Conservation (phyloP, 2,113 vertebrate species). For the Anser brachyrhynchus region DNA sequence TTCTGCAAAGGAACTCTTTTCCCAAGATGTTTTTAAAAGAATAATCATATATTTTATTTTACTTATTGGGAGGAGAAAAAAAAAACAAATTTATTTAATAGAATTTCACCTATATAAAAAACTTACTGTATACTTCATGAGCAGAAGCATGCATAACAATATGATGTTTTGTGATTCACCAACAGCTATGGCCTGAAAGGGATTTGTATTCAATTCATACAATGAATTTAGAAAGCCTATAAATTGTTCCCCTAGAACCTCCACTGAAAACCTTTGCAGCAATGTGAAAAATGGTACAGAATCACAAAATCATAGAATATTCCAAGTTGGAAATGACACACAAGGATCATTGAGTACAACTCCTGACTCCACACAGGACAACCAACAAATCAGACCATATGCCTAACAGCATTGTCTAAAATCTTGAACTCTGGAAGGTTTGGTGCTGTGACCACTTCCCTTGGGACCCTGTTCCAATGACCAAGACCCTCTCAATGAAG, state of each 20-base stretch:
- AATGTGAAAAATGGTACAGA: neutral
- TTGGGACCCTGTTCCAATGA: too few relatives aligned
- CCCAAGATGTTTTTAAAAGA: neutral
- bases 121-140: neutral
- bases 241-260: neutral
- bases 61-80: too few relatives aligned
- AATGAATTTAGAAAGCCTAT: neutral
- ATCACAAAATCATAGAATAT: too few relatives aligned
- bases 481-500: too few relatives aligned
- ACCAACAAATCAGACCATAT: too few relatives aligned
- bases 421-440: too few relatives aligned
- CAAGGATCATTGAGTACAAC: too few relatives aligned
- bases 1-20: neutral
- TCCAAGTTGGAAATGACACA: too few relatives aligned
- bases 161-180: neutral
- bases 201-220: neutral
- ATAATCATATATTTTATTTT: neutral
- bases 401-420: too few relatives aligned
- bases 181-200: neutral
- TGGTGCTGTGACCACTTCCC: too few relatives aligned
- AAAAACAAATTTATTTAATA: neutral
- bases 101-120: neutral
- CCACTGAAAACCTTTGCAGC: neutral
- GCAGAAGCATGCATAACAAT: neutral
- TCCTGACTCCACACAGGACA: too few relatives aligned